Base-by-base conservation (phyloP, 2,797 vertebrate species). In the Iguana delicatissima region DNA sequence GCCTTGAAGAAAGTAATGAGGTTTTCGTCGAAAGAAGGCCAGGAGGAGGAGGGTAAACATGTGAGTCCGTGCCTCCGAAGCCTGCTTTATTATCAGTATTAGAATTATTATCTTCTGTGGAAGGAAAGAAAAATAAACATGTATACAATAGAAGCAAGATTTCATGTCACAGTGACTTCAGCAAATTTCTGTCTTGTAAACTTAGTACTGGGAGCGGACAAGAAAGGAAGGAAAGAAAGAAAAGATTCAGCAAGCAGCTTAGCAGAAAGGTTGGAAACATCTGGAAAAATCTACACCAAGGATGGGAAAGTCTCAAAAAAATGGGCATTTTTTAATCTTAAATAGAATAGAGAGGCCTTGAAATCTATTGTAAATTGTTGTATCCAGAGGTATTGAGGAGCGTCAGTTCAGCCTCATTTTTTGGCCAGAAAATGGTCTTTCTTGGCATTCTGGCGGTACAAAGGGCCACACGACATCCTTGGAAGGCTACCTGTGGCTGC, bases 181-280 rank as follows among this genome's bases (percentile, higher is more conserved):
- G 35, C 0, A 0, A 73, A 87, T 62, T 46, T 8, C 73, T 83
- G 52, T 76, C 55, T 5, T 7, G 76, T 80, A 38, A 84, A 80
- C 12, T 0, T 0, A 1, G 0, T 0, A 1, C 46, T 82, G 50
- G 12, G 14, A 0, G 0, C 38, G 35, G 13, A 52, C 59, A 72
- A 6, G 69, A 0, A 0, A 50, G 1, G 12, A 6, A 14, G n/a
- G 62, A 50, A 0, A 80, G 24, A 64, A 12, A 64, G 26, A 14
- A 79, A 84, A 0, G 52, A 73, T 64, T 91, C 59, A 4, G 26
- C 1, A 73, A 59, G 69, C 35, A 6, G 57, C 2, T 26, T 1
- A 0, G 55, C 8, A 10, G 16, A n/a, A 8, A 79, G 35, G 24
- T 62, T 29, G 73, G 24, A 32, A 16, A 62, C 12, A 1, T 64